Evolutionary conservation across 2,113 vertebrate species (phyloP), one percentile per base, ranked within the genome.

Genomic region (Sylvilagus bachmani): DNA sequence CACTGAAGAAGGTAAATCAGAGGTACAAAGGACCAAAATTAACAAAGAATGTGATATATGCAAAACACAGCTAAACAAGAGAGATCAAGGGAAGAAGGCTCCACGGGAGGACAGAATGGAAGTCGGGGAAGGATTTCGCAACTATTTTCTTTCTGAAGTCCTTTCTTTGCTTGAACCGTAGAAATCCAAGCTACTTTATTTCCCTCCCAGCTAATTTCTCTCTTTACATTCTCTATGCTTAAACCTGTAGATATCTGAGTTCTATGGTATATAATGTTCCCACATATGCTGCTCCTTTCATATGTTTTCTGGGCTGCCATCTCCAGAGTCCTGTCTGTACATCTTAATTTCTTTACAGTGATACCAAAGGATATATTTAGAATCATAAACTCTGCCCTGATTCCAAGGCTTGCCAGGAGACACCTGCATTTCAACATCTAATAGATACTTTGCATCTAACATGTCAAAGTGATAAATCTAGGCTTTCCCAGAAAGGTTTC

Each of bases 61-160:
- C 4, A 13, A 69, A 11, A 22, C 29, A 2, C 1, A 21, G 36
- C 8, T 44, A 22, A 67, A 55, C 31, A 3, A 17, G 2, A 29
- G 14, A 29, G 67, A 1, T 29, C 13, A 5, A 51, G 38, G 51
- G 24, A 16, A 17, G 24, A 17, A 0, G 16, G 16, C 17, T 69
- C 3, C 0, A 0, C 24, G 25, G 12, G 3, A 55, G 31, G 6
- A 27, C 1, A 75, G 24, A 51, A 2, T 2, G 4, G 17, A 77
- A 22, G 5, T 5, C 38, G 29, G 12, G 22, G 22, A 27, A 78
- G 4, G 12, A 11, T 24, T 11, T 6, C 2, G 58, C 13, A 16
- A 16, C 17, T 31, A 17, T 25, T 82, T 82, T 74, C 66, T 67
- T 64, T 75, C 25, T 81, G 13, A 81, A 73, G 9, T 22, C 29